Conservation (phyloP, 2,113 vertebrate genomes). For the Erpornis zantholeuca region DNA sequence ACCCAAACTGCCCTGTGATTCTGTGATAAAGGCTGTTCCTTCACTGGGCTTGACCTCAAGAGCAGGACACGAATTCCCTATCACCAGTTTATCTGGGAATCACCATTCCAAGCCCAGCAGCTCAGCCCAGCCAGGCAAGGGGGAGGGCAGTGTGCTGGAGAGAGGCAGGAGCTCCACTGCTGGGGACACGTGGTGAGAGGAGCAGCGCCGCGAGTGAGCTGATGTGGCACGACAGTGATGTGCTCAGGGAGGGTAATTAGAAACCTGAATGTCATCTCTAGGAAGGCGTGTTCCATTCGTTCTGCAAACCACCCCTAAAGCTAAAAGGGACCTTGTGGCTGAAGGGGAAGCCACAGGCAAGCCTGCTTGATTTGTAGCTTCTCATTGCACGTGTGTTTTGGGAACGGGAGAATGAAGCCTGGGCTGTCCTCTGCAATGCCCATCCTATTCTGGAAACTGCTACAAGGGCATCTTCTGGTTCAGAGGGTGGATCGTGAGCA, state of each 20-base stretch:
- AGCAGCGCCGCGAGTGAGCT: neutral
- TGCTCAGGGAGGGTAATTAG: neutral
- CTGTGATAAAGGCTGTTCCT: neutral
- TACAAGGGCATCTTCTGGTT: neutral
- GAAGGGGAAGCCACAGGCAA: conserved; percentile 8
- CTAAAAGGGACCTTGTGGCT: conserved; percentile 30
- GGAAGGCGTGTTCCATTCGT: neutral
- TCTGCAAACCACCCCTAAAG: neutral
- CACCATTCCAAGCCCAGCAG: neutral
- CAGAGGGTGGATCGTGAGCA: fast-evolving
- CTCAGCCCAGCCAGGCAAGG: neutral
- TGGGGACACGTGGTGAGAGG: neutral
- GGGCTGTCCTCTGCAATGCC: neutral
- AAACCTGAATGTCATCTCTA: neutral
- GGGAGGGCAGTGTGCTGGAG: neutral
- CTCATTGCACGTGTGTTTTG: neutral
- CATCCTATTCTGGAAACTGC: neutral
- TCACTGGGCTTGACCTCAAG: neutral
- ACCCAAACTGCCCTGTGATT: neutral
- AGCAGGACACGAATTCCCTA: neutral
- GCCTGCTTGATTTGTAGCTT: neutral
- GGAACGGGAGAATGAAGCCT: neutral
- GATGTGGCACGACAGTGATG: neutral
- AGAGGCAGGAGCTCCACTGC: neutral
- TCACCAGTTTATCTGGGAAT: neutral